Evolutionary conservation across 2,113 vertebrate species (phyloP), one percentile per base, ranked within the genome.

Genomic region (Takifugu bimaculatus): DNA sequence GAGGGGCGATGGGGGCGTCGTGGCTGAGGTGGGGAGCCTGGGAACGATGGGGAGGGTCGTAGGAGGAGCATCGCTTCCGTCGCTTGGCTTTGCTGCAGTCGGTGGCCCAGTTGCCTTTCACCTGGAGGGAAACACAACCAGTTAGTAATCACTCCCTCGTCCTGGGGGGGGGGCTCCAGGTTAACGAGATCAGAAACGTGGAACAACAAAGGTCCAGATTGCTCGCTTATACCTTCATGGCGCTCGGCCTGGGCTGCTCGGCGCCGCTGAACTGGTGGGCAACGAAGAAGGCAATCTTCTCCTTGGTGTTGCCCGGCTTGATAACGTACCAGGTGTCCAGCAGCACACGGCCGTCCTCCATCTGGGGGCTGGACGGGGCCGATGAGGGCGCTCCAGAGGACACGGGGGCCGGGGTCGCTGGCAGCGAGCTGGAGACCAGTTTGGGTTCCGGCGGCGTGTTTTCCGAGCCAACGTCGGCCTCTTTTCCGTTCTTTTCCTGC

Each of bases 261-360:
- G 76, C 60, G 4, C 92, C 90, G 0, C 93, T 92, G 20, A 94
- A 98, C 84, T 98, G 95, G 77, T 98, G 94, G 1, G 95, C 95
- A 68, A 98, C 95, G 6, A 98, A 98, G 60, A 98, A 98, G 11
- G 96, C 96, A 6, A 98, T 94, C 72, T 98, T 98, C 87, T 98
- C 96, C 88, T 96, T 97, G 55, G 96, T 98, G 86, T 98, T 98
- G 20, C 96, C 96, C 0, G 96, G 96, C 54, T 98, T 98, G 80
- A 98, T 98, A 43, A 98, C 96, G 25, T 97, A 98, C 96, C 95
- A 97, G 0, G 95, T 98, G 84, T 98, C 96, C 78, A 98, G 79
- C 69, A 97, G 80, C 56, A 98, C 95, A 4, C 94, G 90, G 0
- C 94, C 94, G 27, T 98, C 96, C 20, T 94, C 94, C 64, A 89